Base-by-base conservation (phyloP, 2,888 invertebrate species). In the Habrosyne pyritoides region DNA sequence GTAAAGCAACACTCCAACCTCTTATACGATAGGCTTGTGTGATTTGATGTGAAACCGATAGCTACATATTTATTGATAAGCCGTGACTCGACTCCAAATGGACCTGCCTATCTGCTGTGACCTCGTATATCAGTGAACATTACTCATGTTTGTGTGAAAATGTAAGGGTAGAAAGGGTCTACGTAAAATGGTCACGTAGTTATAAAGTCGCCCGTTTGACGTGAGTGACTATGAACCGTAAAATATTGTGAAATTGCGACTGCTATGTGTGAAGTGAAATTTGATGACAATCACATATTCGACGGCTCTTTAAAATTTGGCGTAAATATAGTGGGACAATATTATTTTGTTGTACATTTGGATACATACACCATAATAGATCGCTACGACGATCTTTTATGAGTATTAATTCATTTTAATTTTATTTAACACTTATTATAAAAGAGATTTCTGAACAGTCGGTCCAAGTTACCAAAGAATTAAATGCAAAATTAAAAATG, bases 21-120 rank as follows among this genome's bases (percentile, higher is more conserved):
- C 53, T 56, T 55, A 57, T 51, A 60, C 64, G 65, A 66, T 69
- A 58, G 63, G 61, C 66, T 72, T 67, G 59, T 66, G 62, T 67
- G 68, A 71, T 75, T 69, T 71, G 70, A 77, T 70, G 64, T 67
- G 66, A 66, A 66, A 53, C 66, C 66, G 69, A 74, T 76, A 72
- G 66, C 57, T 65, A 66, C 56, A 69, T 73, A 74, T 73, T 72
- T 76, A 78, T 79, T 67, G 73, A 67, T 69, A 60, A 68, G 59
- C 61, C 75, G 78, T 78, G 78, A 77, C 73, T 63, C 56, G 66
- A 68, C 64, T 75, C 56, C 48, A 58, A 47, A 65, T 64, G 60
- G 60, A 60, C 57, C 57, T 57, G 22, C 59, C 64, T 59, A 61
- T 67, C 61, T 59, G 30, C 54, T 63, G 48, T 57, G 71, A 73